A percentile compares a stretch with the other conserved stretches of the same genome.
phyloP scores from a whole-genome alignment of 2,113 vertebrate species.

The Fulica atra region DNA sequence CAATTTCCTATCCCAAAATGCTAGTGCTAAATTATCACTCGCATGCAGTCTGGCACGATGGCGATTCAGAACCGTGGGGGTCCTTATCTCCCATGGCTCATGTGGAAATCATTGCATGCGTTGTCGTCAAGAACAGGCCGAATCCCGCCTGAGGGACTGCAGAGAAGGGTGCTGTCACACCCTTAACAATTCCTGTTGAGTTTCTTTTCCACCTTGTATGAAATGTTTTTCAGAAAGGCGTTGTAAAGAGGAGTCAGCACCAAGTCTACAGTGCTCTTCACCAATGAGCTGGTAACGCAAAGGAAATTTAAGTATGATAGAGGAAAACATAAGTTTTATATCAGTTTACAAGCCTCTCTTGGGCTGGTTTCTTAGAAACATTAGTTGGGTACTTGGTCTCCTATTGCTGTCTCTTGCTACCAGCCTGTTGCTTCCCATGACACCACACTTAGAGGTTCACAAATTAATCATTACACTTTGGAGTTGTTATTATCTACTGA shows the following conservation, averaged over 20 bases:
- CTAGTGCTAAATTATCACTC: slow-evolving; percentile 28
- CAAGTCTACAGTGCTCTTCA: background rate
- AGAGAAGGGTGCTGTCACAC: background rate
- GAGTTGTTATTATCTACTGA: background rate
- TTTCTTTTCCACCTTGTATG: background rate
- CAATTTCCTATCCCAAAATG: background rate
- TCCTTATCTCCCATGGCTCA: slow-evolving; percentile 52
- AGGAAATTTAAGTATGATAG: background rate
- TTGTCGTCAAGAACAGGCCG: background rate
- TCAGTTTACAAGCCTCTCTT: background rate
- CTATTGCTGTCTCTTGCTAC: background rate
- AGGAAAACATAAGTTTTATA: background rate
- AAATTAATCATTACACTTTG: background rate
- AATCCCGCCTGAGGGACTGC: background rate
- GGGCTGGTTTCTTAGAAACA: background rate
- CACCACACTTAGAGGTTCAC: background rate
- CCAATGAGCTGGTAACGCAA: background rate
- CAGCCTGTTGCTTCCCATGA: background rate
- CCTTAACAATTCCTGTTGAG: background rate
- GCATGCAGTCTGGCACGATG: background rate
- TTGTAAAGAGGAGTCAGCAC: background rate
- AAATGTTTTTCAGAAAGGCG: background rate
- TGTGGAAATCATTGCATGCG: background rate
- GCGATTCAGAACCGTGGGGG: background rate
- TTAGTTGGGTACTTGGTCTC: background rate